Percentiles rank a stretch among this genome's conserved stretches.
Conservation (phyloP, 2,888 invertebrate species). For the Gibbula magus region DNA sequence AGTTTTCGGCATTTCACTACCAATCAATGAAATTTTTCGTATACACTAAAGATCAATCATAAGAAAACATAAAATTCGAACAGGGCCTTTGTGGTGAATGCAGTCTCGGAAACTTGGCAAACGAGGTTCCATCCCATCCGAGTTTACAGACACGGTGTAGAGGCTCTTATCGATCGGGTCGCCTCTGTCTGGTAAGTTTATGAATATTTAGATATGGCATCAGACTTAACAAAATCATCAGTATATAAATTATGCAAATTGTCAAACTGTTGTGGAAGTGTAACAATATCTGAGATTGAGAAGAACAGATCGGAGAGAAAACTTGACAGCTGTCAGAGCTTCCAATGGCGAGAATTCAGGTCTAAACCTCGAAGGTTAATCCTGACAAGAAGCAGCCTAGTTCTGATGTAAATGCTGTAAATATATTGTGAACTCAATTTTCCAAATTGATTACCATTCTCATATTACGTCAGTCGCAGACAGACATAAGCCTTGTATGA, state of each 20-base stretch:
- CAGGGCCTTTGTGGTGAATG: slow-evolving; percentile 7
- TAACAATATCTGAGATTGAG: neutral
- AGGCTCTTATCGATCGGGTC: neutral
- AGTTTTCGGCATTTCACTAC: slow-evolving; percentile 14
- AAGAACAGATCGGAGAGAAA: too few relatives aligned
- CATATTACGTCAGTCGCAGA: too few relatives aligned
- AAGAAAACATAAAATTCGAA: slow-evolving; percentile 11
- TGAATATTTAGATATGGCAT: neutral
- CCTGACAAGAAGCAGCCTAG: too few relatives aligned
- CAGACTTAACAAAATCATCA: neutral
- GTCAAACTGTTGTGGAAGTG: neutral
- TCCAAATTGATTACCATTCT: too few relatives aligned
- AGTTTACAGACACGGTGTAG: neutral
- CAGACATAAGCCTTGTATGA: too few relatives aligned
- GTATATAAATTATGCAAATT: slow-evolving; percentile 13
- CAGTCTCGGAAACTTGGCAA: neutral
- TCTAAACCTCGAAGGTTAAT: too few relatives aligned
- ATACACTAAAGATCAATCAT: neutral
- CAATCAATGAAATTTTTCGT: slow-evolving; percentile 13
- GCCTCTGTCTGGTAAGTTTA: slow-evolving; percentile 20
- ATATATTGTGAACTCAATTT: too few relatives aligned
- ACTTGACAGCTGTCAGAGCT: too few relatives aligned
- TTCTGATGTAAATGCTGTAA: too few relatives aligned
- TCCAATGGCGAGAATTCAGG: too few relatives aligned
- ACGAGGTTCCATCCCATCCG: slow-evolving; percentile 7